These are phyloP conservation scores for Auanema freiburgensis DNA, from an alignment of 2,888 invertebrate species.

Conservation along the genomic window DNA sequence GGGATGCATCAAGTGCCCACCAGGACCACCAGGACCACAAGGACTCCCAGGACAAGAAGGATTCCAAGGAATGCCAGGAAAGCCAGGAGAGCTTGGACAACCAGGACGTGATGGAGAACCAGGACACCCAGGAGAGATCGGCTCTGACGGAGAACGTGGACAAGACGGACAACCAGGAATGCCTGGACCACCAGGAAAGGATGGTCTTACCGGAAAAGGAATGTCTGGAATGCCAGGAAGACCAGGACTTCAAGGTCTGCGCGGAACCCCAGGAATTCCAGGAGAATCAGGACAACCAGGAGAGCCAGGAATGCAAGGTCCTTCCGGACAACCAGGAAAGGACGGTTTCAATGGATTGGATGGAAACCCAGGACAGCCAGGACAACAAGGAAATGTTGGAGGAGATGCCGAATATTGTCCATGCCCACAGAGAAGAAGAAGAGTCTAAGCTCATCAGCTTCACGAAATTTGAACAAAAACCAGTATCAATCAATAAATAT, in stretches of 20 bases:
- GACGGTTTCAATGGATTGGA: constrained; percentile 50
- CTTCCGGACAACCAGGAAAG: constrained; percentile 49
- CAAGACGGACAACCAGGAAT: constrained; percentile 26
- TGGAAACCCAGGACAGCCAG: constrained; percentile 46
- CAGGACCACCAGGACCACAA: constrained; percentile 44
- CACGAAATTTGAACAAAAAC: too few relatives aligned
- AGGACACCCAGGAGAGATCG: constrained; percentile 43
- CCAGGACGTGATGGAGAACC: constrained; percentile 47
- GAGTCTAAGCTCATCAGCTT: constrained; percentile 20
- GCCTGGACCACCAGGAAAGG: constrained; percentile 26
- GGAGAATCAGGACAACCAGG: constrained; percentile 46
- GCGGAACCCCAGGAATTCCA: constrained; percentile 45
- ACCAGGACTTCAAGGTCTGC: constrained; percentile 44
- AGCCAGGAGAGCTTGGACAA: constrained; percentile 39
- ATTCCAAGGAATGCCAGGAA: constrained; percentile 47
- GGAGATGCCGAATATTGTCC: constrained; percentile 52
- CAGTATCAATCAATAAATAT: background rate
- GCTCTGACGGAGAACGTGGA: constrained; percentile 39
- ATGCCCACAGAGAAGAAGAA: constrained; percentile 41
- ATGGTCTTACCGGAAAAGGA: constrained; percentile 48
- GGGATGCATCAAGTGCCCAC: constrained; percentile 52
- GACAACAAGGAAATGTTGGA: constrained; percentile 45
- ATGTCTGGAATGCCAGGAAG: constrained; percentile 45
- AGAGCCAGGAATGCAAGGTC: constrained; percentile 40
- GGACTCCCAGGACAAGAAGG: constrained; percentile 38